Base-by-base conservation (phyloP, 2,888 invertebrate species). In the Rotaria magnacalcarata region DNA sequence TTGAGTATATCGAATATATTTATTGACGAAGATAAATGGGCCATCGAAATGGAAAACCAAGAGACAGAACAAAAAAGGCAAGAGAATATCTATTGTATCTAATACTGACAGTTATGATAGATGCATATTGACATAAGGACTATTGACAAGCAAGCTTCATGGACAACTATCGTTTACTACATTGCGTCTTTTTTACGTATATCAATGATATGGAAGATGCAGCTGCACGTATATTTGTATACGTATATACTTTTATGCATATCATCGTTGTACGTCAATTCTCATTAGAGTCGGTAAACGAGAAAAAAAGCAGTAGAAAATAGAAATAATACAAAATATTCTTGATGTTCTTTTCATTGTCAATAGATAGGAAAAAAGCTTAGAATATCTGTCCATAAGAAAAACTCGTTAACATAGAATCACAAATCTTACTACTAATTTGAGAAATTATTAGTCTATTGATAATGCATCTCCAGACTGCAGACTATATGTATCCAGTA, bases 151-250 rank as follows among this genome's bases (percentile, higher is more conserved):
- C 67, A 16, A 27, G 34, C 67, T 67, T 14, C 34, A 16, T 34
- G 67, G 67, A 67, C 67, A 67, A 67, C 67, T 27, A 34, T 67
- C 67, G 16, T 67, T 67, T 67, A 34, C 67, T 34, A 67, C 67
- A 27, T 10, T 14, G 27, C 10, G 34, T 67, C 34, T 60, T 67
- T 27, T 60, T n/a, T 27, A 16, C 34, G 27, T 67, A 34, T 67
- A 67, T 67, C 67, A 67, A 16, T 11, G 14, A 34, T 67, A 34
- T 34, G 34, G 67, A 34, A 27, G 34, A 67, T 14, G 27, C 67
- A 67, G 67, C 67, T 67, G 67, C 67, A 67, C 10, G 10, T 60
- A 60, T 60, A n/a, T 60, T 11, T 60, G 27, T 67, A n/a, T 67
- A 27, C 14, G 14, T 34, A 60, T 67, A n/a, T 67, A 27, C 14